Conservation (phyloP, 2,888 invertebrate genomes). For the Morpho achilles region DNA sequence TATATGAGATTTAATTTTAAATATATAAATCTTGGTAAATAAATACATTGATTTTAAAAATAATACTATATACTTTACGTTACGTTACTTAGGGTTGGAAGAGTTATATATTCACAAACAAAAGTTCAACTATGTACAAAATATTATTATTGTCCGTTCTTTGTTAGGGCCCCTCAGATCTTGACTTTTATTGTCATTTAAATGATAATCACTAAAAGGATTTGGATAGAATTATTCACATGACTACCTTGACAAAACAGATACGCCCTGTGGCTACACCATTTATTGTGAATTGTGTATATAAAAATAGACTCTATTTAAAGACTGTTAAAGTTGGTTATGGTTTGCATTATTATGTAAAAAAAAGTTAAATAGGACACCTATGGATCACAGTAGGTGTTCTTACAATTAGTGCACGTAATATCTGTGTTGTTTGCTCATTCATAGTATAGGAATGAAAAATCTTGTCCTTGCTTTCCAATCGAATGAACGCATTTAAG, state of each 20-base stretch:
- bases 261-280: constrained; percentile 75
- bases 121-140: constrained; percentile 21
- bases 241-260: constrained; percentile 68
- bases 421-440: constrained; percentile 54
- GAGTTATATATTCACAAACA: constrained; percentile 14
- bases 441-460: constrained; percentile 29
- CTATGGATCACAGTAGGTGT: constrained; percentile 70
- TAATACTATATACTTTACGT: neutral
- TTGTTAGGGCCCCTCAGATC: constrained; percentile 56
- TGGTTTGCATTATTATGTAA: constrained; percentile 28
- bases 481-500: neutral
- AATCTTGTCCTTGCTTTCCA: constrained; percentile 9
- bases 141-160: constrained; percentile 31
- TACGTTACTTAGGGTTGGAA: neutral
- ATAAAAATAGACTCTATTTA: constrained; percentile 25
- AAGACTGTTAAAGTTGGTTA: constrained; percentile 30
- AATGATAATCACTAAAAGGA: constrained; percentile 76
- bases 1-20: no score
- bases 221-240: constrained; percentile 72
- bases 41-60: neutral
- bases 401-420: constrained; percentile 52
- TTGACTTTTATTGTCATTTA: constrained; percentile 72
- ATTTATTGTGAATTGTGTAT: constrained; percentile 27
- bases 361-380: constrained; percentile 54
- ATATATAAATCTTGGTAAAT: no score